Evolutionary conservation across 2,113 vertebrate species (phyloP), one percentile per base, ranked within the genome.

Genomic region (Aix galericulata): DNA sequence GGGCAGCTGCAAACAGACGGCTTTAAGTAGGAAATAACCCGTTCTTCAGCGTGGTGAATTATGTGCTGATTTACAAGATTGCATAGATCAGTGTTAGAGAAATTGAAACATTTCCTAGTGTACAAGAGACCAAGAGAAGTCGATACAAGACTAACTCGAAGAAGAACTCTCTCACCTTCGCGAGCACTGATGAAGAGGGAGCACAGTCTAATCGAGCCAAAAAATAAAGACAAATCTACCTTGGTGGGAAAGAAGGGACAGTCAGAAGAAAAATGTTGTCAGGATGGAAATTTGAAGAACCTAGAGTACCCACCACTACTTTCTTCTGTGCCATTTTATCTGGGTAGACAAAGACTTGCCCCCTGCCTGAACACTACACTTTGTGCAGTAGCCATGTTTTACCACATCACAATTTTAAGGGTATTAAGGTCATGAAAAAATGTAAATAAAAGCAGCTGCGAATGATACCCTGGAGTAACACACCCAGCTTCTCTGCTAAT

Each of bases 371-470:
- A n/a, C 3, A 14, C 55, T 40, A 56, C 25, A 63, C 55, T 79
- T 50, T 20, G 16, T n/a, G 58, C 27, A 76, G 72, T 89, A 73
- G 77, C 71, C 86, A n/a, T 40, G 52, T 74, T 91, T 66, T 81
- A 64, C 32, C 55, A 66, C 82, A 84, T 91, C 64, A 79, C 38
- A 71, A n/a, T 94, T 77, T 82, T 77, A 91, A 84, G 26, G 67
- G 31, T 46, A 79, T 38, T 73, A 38, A 75, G 86, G 69, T 78
- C 2, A 81, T 22, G 46, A 88, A 89, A 81, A 89, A 67, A 36
- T 63, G 66, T 74, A 89, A 96, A 91, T 94, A 72, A 93, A 80
- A 85, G 80, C 93, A 86, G 80, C 77, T 92, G 91, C 52, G 89
- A 89, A 74, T 4, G 40, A 89, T n/a, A 74, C 52, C 64, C 90